phyloP scores from a whole-genome alignment of 2,888 invertebrate species.

The Synanthedon myopaeformis region DNA sequence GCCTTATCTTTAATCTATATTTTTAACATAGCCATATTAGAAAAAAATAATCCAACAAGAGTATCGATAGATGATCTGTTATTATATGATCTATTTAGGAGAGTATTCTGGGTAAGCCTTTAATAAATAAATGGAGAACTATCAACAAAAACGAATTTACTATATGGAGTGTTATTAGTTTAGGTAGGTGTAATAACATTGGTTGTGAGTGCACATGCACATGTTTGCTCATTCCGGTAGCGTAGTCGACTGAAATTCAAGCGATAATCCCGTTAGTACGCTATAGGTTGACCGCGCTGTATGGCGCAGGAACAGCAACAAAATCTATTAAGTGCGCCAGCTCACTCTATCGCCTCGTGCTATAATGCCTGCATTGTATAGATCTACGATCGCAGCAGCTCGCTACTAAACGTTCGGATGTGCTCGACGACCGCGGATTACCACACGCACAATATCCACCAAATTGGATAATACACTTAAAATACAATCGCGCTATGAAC shows the following conservation, averaged over 20 bases:
- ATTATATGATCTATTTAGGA: no score
- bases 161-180: slow-evolving; percentile 8
- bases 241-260: slow-evolving; percentile 47
- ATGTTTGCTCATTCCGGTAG: slow-evolving; percentile 33
- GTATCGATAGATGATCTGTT: no score
- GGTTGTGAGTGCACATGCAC: slow-evolving; percentile 16
- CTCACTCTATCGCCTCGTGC: slow-evolving; percentile 48
- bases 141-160: not conserved
- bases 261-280: slow-evolving; percentile 60
- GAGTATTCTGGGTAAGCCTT: no score
- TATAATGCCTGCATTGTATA: slow-evolving; percentile 49
- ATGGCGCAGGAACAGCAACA: slow-evolving; percentile 52
- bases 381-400: slow-evolving; percentile 25
- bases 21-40: no score
- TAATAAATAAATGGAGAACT: no score
- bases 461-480: slow-evolving; percentile 77
- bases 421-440: slow-evolving; percentile 57
- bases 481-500: slow-evolving; percentile 71
- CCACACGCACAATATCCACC: slow-evolving; percentile 70
- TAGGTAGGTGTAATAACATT: slow-evolving; percentile 2
- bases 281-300: slow-evolving; percentile 50
- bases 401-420: slow-evolving; percentile 46
- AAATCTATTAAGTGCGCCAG: slow-evolving; percentile 66
- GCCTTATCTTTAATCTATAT: no score
- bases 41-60: no score